Conservation (phyloP, 2,113 vertebrate genomes). For the Mus pahari region DNA sequence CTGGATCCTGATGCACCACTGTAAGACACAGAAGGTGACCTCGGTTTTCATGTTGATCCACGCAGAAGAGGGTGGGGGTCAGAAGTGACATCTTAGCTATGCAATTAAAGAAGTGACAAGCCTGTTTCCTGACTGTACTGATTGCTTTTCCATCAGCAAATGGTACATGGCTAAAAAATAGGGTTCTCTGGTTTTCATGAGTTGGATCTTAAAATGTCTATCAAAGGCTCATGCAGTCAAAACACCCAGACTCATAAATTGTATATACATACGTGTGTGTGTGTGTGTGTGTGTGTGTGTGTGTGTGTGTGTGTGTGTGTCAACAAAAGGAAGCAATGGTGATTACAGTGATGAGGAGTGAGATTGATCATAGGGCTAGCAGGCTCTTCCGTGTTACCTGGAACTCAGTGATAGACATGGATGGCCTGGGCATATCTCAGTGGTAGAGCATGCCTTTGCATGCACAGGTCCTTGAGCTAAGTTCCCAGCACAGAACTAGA, state of each 20-base stretch:
- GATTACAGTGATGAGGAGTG: neutral
- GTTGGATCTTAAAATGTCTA: neutral
- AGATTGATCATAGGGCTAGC: neutral
- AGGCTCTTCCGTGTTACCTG: neutral
- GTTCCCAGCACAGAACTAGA: neutral
- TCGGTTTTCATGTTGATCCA: fast-evolving
- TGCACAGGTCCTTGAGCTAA: neutral
- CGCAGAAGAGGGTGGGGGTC: neutral
- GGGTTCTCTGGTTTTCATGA: neutral
- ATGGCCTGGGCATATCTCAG: too few relatives aligned
- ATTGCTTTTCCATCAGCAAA: neutral
- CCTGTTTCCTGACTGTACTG: neutral
- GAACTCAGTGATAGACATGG: neutral
- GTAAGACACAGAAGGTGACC: neutral
- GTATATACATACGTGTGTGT: neutral
- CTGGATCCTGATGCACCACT: too few relatives aligned
- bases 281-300: neutral
- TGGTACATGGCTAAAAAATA: neutral
- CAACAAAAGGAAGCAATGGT: too few relatives aligned
- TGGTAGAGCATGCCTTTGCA: neutral
- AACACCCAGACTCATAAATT: neutral
- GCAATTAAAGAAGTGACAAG: neutral
- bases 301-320: neutral
- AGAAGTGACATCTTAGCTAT: neutral
- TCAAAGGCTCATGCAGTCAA: neutral